A percentile compares a stretch with the other conserved stretches of the same genome.
Evolutionary conservation across 1,140 invertebrate species (phyloP).

Genomic region (Pararge aegeria): DNA sequence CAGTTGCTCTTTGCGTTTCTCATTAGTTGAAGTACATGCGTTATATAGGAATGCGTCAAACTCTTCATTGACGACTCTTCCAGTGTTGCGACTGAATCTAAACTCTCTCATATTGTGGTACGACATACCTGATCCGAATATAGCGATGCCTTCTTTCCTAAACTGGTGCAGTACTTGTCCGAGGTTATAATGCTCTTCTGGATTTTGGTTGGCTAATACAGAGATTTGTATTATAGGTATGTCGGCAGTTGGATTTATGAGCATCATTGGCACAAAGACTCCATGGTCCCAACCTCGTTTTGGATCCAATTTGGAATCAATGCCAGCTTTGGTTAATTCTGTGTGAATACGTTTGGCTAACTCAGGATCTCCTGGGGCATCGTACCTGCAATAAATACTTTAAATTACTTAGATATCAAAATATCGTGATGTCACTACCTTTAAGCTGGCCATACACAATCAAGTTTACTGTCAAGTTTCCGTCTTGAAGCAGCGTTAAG

Average conservation of each 20-base stretch:
- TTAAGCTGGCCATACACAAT: no score
- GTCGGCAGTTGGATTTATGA: slow-evolving; percentile 63
- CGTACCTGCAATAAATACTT: background rate
- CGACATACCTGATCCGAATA: slow-evolving; percentile 71
- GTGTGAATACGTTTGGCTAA: slow-evolving; percentile 54
- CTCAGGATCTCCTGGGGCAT: slow-evolving; percentile 61
- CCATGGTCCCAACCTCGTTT: slow-evolving; percentile 73
- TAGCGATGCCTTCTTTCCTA: slow-evolving; percentile 63
- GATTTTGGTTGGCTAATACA: slow-evolving; percentile 56
- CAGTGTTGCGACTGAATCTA: slow-evolving; percentile 34
- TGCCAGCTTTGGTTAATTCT: slow-evolving; percentile 49
- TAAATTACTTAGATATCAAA: no score
- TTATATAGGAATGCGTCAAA: slow-evolving; percentile 63
- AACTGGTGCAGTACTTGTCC: slow-evolving; percentile 58
- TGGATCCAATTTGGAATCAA: slow-evolving; percentile 56
- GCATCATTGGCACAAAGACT: slow-evolving; percentile 71
- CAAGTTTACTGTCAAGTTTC: no score
- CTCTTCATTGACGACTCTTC: slow-evolving; percentile 52
- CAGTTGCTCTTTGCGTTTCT: slow-evolving; percentile 44
- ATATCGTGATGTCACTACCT: slow-evolving; percentile 49
- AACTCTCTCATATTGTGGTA: slow-evolving; percentile 75
- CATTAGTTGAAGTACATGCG: slow-evolving; percentile 55
- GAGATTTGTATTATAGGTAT: slow-evolving; percentile 69
- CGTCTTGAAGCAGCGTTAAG: no score
- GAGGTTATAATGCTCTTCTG: slow-evolving; percentile 60